Evolutionary conservation across 2,888 invertebrate species (phyloP), one percentile per base, ranked within the genome.

Genomic region (Troilus luridus): DNA sequence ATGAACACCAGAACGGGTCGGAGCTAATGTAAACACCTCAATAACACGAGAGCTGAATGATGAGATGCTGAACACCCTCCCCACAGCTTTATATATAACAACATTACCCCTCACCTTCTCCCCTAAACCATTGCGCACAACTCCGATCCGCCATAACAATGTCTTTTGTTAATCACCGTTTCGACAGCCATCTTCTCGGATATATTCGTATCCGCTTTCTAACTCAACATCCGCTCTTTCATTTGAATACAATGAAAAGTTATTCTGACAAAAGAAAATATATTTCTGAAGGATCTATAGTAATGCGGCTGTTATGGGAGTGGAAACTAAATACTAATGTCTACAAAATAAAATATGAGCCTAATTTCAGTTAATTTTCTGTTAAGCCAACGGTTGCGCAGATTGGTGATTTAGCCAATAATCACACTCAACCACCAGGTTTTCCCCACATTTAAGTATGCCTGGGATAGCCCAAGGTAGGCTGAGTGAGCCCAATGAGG

Each of bases 241-340:
- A 77, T 77, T 77, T 77, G 72, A 77, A 77, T 77, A 77, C 72
- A 77, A 77, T 77, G 72, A 41, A 77, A 77, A 2, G 14, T 77
- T 77, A 77, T 41, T 77, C 27, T 41, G 41, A 77, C 17, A 77
- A 77, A 77, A 77, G 41, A 17, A 41, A 77, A 77, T 77, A 24
- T 19, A 24, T 41, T 7, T 41, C 17, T 41, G 72, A 27, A 41
- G 72, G 41, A 77, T 41, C 72, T 41, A 41, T 77, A 24, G 12
- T 11, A 24, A 64, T 24, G 5, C 62, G n/a, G n/a, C 2, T n/a
- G 64, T 64, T 64, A n/a, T 64, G n/a, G 64, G 6, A 24, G 12
- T 67, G 67, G 24, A 67, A 2, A 6, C 12, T n/a, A 12, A 27
- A 12, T 67, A 1, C n/a, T 64, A n/a, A n/a, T n/a, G n/a, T 64